phyloP scores from a whole-genome alignment of 1,140 invertebrate genomes.

The Anastrepha obliqua region DNA sequence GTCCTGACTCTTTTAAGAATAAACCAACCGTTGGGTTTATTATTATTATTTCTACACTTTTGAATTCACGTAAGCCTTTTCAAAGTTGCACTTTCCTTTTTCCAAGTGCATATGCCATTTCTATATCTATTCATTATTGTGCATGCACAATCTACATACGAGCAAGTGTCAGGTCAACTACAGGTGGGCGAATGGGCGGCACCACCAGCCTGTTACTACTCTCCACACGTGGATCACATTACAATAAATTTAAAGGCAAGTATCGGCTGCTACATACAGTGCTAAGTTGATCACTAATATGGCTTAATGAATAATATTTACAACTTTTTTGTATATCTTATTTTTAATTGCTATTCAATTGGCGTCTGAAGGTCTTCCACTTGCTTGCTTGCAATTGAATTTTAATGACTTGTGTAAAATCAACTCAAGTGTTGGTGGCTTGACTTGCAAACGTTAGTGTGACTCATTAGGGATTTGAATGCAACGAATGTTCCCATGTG shows the following conservation, averaged over 20 bases:
- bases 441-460: constrained; percentile 14
- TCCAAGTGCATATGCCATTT: neutral
- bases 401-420: neutral
- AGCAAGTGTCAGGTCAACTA: constrained; percentile 3
- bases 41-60: neutral
- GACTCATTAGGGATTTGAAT: neutral
- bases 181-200: neutral
- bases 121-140: neutral
- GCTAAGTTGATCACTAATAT: constrained; percentile 15
- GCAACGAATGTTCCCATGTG: neutral
- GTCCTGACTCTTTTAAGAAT: no score
- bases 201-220: neutral
- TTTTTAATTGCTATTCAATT: constrained; percentile 38
- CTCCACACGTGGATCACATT: constrained; percentile 4
- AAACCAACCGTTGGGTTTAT: no score
- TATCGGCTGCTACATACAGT: neutral
- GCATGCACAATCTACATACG: neutral
- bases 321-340: neutral
- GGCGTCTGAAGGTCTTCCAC: constrained; percentile 44
- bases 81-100: neutral
- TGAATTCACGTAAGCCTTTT: neutral
- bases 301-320: neutral
- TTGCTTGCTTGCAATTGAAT: neutral
- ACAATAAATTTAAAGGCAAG: constrained; percentile 13
- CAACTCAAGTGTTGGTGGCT: constrained; percentile 8